Base-by-base conservation (phyloP, 1,140 invertebrate genomes). In the Conus betulinus region DNA sequence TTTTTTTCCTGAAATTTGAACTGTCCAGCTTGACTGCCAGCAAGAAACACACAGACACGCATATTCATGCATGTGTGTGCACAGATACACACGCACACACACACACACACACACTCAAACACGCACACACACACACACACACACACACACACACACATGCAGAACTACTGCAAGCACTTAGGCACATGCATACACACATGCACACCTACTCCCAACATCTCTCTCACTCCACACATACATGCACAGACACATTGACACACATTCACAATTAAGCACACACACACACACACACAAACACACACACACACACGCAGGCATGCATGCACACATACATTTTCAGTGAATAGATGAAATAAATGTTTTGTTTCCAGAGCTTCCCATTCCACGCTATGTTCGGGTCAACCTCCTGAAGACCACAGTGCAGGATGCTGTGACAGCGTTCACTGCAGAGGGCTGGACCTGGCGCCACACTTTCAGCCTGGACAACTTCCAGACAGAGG, bases 341-440 rank as follows among this genome's bases (percentile, higher is more conserved):
- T 39, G 39, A 39, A 39, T 0, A 39, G 39, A 39, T 39, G 3
- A 39, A 39, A 39, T 39, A 39, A 39, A 39, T 79, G 39, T 53
- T 51, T 86, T 82, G 27, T 81, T 89, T 74, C 25, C 87, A 90
- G 90, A 84, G 23, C 53, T 81, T 5, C n/a, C 76, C 25, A 83
- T 95, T 23, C 98, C 98, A 27, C 96, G 98, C 78, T 99, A 98
- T 96, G 97, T 98, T 0, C 96, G 98, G 11, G 96, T 99, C 81
- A 99, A 99, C 95, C 98, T 97, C 5, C 95, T 99, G 88, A 95
- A 97, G 51, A 95, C 96, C 27, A 96, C 96, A 55, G 93, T 97
- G 8, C 95, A 97, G 0, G 96, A 97, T 89, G 92, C 93, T 2
- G 87, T 92, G 10, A 71, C 88, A 78, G 51, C 85, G 39, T 94